Evolutionary conservation across 1,140 invertebrate species (phyloP).

Genomic region (Yoshiicerus persimilis): DNA sequence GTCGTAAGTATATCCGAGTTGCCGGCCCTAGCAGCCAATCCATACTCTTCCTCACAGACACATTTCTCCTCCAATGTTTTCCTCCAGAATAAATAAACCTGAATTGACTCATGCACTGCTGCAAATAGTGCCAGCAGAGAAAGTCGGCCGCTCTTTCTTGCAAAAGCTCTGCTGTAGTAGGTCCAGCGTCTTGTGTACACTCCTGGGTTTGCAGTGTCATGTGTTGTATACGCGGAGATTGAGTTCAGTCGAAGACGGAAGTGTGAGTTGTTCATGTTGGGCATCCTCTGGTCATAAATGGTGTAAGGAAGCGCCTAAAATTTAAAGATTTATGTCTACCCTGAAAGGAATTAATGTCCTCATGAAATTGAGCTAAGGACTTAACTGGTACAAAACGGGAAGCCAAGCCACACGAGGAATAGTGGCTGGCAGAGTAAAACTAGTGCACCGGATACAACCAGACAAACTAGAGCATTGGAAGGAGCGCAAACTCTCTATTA

Average conservation of each 20-base stretch:
- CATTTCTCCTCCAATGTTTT: background rate
- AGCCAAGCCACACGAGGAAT: background rate
- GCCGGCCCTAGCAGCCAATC: too few relatives aligned
- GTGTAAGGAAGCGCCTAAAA: background rate
- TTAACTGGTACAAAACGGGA: background rate
- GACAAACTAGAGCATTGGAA: background rate
- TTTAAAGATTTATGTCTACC: slow-evolving; percentile 13
- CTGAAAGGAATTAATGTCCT: slow-evolving; percentile 20
- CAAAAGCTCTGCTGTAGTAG: too few relatives aligned
- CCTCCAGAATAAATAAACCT: background rate
- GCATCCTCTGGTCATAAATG: background rate
- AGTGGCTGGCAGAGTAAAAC: background rate
- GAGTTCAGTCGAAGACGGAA: background rate
- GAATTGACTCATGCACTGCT: background rate
- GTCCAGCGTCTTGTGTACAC: too few relatives aligned
- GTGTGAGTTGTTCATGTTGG: background rate
- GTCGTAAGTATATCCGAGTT: background rate
- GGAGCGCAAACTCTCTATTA: background rate
- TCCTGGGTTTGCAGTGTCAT: too few relatives aligned
- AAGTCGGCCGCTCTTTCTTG: background rate
- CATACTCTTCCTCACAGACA: background rate
- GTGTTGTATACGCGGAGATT: background rate
- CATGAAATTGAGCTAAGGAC: slow-evolving; percentile 13
- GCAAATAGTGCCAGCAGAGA: background rate
- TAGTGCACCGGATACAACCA: background rate